Evolutionary conservation across 2,797 vertebrate genomes (phyloP).

Genomic region (Squalus acanthias): DNA sequence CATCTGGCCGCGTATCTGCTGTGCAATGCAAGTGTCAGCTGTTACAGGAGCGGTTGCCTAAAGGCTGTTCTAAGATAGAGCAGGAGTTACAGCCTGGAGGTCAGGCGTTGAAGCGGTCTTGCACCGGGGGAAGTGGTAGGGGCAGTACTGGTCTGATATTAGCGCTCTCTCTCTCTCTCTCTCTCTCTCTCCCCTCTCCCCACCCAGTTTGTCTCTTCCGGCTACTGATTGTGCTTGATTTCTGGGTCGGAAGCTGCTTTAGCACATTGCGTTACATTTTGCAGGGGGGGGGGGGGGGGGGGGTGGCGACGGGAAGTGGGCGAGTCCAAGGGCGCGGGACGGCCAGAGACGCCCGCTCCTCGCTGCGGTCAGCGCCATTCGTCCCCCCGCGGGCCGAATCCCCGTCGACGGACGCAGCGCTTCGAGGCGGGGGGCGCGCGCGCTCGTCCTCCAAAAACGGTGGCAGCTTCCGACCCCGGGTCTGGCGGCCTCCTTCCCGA

Average conservation of each 20-base stretch:
- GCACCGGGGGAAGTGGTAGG: too few relatives aligned
- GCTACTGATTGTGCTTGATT: slow-evolving; percentile 64
- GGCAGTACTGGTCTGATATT: neutral
- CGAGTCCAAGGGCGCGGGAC: slow-evolving; percentile 90
- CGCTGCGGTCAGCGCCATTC: slow-evolving; percentile 50
- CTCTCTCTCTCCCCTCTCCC: slow-evolving; percentile 44
- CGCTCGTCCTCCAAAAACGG: slow-evolving; percentile 40
- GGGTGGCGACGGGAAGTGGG: slow-evolving; percentile 84
- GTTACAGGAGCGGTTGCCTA: neutral
- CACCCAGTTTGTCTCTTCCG: too few relatives aligned
- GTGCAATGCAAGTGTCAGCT: too few relatives aligned
- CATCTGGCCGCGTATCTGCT: too few relatives aligned
- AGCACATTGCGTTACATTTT: slow-evolving; percentile 69
- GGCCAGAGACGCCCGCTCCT: slow-evolving; percentile 87
- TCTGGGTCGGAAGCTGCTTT: slow-evolving; percentile 94
- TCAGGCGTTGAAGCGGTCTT: too few relatives aligned
- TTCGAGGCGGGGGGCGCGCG: neutral
- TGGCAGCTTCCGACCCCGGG: slow-evolving; percentile 30
- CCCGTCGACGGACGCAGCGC: slow-evolving; percentile 51
- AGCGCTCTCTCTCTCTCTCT: too few relatives aligned
- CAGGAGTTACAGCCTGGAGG: too few relatives aligned
- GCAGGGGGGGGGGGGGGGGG: too few relatives aligned
- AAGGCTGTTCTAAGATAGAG: neutral
- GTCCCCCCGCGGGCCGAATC: slow-evolving; percentile 53
- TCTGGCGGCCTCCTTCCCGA: neutral